These are phyloP conservation scores for Eulemur albifrons DNA, from an alignment of 2,797 vertebrate species.

Conservation along the genomic window DNA sequence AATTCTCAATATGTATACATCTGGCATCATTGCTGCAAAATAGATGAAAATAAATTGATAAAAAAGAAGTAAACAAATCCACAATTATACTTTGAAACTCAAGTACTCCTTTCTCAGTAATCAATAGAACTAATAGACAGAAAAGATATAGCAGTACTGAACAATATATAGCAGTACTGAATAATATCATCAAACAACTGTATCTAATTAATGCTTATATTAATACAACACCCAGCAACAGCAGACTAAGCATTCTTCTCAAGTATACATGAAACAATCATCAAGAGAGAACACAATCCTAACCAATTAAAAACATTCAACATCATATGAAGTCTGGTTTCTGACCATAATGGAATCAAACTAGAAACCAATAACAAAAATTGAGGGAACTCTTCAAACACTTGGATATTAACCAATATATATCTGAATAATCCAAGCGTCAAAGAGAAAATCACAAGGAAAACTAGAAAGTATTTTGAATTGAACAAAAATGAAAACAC, in stretches of 20 bases:
- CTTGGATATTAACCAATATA: background rate
- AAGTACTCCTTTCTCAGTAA: background rate
- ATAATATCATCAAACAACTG: background rate
- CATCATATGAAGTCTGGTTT: background rate
- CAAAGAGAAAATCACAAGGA: background rate
- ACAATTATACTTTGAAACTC: background rate
- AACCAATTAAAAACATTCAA: constrained; percentile 17
- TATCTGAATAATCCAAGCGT: background rate
- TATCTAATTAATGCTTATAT: background rate
- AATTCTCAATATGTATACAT: background rate
- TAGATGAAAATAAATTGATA: background rate
- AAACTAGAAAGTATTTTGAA: background rate
- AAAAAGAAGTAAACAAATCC: background rate
- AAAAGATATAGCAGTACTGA: background rate
- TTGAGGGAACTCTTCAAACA: background rate
- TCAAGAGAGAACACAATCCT: background rate
- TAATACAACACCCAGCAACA: background rate
- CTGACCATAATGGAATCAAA: background rate
- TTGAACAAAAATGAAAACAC: background rate
- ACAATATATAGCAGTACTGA: background rate
- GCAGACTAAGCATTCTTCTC: background rate
- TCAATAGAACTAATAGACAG: background rate
- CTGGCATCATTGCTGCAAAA: background rate
- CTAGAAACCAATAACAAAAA: background rate
- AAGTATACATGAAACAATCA: background rate